Conservation (phyloP, 1,140 invertebrate species). For the Cheumatopsyche charites region DNA sequence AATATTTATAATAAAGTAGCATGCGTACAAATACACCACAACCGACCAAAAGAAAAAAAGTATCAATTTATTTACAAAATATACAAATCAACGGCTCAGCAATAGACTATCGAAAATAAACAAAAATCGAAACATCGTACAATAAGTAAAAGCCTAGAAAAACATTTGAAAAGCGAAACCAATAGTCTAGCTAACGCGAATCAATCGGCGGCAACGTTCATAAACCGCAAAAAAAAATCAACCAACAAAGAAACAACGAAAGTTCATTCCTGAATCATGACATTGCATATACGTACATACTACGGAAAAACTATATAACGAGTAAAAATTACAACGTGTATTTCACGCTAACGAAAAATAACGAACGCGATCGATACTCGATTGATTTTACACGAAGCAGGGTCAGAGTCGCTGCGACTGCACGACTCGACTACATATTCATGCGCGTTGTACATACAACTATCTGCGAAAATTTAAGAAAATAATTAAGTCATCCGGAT, state of each 20-base stretch:
- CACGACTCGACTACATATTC: not conserved
- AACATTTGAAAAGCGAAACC: too few relatives aligned
- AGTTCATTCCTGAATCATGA: not conserved
- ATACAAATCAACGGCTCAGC: too few relatives aligned
- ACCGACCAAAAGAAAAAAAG: not conserved
- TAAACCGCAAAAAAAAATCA: not conserved
- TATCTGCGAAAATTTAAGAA: not conserved
- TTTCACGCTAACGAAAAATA: not conserved
- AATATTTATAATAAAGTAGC: constrained; percentile 5
- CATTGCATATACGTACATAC: not conserved
- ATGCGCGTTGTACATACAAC: not conserved
- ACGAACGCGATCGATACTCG: not conserved
- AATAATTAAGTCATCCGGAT: too few relatives aligned
- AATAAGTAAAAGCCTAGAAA: too few relatives aligned
- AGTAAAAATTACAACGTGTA: constrained; percentile 1
- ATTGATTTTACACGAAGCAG: constrained; percentile 12
- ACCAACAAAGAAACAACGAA: not conserved
- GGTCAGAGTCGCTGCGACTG: constrained; percentile 5
- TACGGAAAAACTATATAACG: too few relatives aligned
- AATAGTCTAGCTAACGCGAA: not conserved
- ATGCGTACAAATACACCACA: constrained; percentile 8
- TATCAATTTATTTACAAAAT: not conserved
- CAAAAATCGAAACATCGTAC: too few relatives aligned
- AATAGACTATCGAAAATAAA: too few relatives aligned
- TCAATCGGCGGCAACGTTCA: not conserved